phyloP scores from a whole-genome alignment of 2,888 invertebrate species.

The Oscheius sp. region DNA sequence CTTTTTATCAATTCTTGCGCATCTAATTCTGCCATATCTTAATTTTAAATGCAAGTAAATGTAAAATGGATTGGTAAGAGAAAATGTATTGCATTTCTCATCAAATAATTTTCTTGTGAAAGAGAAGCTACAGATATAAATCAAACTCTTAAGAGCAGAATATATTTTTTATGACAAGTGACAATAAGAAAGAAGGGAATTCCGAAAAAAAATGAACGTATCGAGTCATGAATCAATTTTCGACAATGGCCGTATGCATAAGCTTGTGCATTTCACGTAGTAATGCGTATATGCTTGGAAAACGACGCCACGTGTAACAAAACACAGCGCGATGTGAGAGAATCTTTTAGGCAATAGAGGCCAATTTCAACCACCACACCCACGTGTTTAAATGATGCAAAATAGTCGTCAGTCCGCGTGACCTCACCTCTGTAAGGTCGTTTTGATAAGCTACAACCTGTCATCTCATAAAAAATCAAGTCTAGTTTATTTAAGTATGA shows the following conservation, averaged over 20 bases:
- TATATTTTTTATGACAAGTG: too few relatives aligned
- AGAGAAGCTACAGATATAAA: too few relatives aligned
- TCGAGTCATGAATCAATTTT: too few relatives aligned
- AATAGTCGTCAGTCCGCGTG: neutral
- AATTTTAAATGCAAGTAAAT: neutral
- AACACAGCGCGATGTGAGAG: neutral
- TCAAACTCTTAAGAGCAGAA: too few relatives aligned
- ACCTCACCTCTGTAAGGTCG: neutral
- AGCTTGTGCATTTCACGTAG: too few relatives aligned
- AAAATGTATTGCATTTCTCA: too few relatives aligned
- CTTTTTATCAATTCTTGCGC: slow-evolving; percentile 22
- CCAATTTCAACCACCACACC: neutral
- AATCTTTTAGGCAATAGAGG: neutral
- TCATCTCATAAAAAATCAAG: neutral
- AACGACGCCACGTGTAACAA: slow-evolving; percentile 1
- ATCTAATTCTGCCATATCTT: neutral
- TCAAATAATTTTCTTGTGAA: too few relatives aligned
- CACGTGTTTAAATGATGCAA: neutral
- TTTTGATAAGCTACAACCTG: neutral
- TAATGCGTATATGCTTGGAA: slow-evolving; percentile 1
- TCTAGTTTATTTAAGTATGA: neutral
- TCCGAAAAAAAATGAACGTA: too few relatives aligned
- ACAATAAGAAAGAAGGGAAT: too few relatives aligned
- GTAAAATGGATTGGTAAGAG: too few relatives aligned
- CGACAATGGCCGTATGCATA: too few relatives aligned